A percentile compares a stretch with the other conserved stretches of the same genome.
phyloP scores from a whole-genome alignment of 2,797 vertebrate genomes.

The Bradypodion pumilum region DNA sequence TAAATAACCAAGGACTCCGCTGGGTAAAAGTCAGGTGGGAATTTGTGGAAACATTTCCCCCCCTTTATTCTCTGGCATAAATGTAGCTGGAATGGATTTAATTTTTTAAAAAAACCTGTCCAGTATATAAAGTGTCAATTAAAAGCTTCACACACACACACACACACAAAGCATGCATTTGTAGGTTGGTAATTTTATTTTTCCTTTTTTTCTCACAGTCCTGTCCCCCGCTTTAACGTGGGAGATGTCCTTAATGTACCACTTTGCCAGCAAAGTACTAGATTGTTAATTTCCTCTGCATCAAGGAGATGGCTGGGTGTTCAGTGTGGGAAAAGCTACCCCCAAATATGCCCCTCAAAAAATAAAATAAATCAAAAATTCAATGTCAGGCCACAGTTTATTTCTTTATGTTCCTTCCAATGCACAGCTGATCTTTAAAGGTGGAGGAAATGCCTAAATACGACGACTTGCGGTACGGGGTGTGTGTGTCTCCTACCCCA shows the following conservation, averaged over 20 bases:
- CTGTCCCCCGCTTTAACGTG: constrained; percentile 34
- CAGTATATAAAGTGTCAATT: constrained; percentile 60
- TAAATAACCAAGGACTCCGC: constrained; percentile 76
- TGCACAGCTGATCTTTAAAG: constrained; percentile 69
- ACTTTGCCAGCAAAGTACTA: constrained; percentile 77
- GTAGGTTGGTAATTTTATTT: constrained; percentile 51
- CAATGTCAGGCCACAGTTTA: constrained; percentile 53
- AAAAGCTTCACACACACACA: constrained; percentile 64
- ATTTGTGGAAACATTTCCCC: constrained; percentile 79
- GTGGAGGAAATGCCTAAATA: constrained; percentile 61
- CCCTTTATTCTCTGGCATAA: constrained; percentile 72
- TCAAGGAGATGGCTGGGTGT: constrained; percentile 63
- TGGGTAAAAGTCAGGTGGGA: constrained; percentile 76
- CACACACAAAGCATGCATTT: constrained; percentile 54
- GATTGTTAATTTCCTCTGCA: constrained; percentile 37
- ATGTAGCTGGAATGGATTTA: constrained; percentile 73
- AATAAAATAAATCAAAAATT: too few species aligned
- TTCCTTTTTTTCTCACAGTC: not conserved
- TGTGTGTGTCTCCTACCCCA: too few species aligned
- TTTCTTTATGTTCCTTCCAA: constrained; percentile 71
- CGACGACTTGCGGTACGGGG: constrained; percentile 45
- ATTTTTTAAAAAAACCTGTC: constrained; percentile 55
- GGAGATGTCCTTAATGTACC: constrained; percentile 39
- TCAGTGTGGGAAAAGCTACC: constrained; percentile 54
- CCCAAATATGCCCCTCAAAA: too few species aligned